Evolutionary conservation across 2,113 vertebrate species (phyloP).

Genomic region (Coryphaenoides rupestris): DNA sequence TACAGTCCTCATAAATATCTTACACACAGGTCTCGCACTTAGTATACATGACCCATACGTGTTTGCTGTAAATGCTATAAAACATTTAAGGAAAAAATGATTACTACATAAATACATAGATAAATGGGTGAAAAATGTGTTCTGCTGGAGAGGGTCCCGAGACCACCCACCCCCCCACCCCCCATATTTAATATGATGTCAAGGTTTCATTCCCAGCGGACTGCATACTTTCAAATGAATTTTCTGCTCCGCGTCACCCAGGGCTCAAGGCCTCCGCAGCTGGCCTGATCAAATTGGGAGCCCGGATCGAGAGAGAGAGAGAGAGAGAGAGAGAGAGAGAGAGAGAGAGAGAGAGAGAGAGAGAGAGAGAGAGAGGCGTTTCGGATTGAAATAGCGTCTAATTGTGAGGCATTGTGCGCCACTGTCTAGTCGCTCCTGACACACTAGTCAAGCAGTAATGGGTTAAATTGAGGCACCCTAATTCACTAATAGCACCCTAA

Average conservation of each 20-base stretch:
- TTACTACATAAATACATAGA: constrained; percentile 5
- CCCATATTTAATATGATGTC: constrained; percentile 58
- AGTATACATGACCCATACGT: constrained; percentile 47
- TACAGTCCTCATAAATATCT: too few relatives aligned
- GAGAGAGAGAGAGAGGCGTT: constrained; percentile 29
- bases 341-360: too few relatives aligned
- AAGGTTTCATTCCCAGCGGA: constrained; percentile 56
- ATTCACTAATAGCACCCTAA: constrained; percentile 56
- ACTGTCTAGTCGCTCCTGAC: constrained; percentile 51
- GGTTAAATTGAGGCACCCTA: constrained; percentile 54
- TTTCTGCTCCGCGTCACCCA: constrained; percentile 67
- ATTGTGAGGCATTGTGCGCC: constrained; percentile 48
- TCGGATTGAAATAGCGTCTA: constrained; percentile 60
- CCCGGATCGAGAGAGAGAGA: constrained; percentile 17
- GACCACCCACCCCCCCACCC: not conserved
- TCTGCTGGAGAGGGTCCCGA: constrained; percentile 38
- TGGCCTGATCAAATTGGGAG: constrained; percentile 56
- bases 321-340: too few relatives aligned
- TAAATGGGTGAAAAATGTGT: constrained; percentile 50
- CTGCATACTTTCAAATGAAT: constrained; percentile 68
- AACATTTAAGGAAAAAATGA: constrained; percentile 46
- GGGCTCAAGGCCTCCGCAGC: constrained; percentile 48
- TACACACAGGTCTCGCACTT: constrained; percentile 6
- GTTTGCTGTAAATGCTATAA: constrained; percentile 40
- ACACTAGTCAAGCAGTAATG: constrained; percentile 50